Conservation (phyloP, 2,113 vertebrate species). For the Telmatochromis sp. region DNA sequence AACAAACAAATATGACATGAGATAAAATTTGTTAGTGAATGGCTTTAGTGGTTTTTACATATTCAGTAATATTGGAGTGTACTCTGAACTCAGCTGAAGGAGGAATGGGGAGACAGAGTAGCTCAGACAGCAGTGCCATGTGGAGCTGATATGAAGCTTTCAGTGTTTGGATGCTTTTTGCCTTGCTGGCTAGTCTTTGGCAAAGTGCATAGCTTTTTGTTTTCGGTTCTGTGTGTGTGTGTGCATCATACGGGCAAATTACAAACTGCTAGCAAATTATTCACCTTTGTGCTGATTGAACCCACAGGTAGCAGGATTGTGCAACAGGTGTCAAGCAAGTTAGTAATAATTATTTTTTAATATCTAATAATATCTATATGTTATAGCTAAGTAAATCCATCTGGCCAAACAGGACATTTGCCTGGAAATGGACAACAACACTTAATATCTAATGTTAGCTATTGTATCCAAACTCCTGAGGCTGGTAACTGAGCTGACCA, state of each 20-base stretch:
- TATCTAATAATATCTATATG: not conserved
- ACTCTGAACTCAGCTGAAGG: not conserved
- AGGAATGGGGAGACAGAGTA: not conserved
- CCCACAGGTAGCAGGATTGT: not conserved
- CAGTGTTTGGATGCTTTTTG: not conserved
- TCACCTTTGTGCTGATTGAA: not conserved
- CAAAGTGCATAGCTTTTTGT: not conserved
- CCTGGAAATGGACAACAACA: not conserved
- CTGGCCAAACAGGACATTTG: not conserved
- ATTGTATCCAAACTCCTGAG: not conserved
- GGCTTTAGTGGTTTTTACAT: not conserved
- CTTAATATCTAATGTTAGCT: not conserved
- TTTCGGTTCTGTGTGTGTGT: not conserved
- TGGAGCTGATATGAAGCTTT: not conserved
- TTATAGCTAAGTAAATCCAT: not conserved
- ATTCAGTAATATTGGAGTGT: not conserved
- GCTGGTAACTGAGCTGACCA: not conserved
- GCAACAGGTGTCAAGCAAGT: not conserved
- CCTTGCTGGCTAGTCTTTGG: not conserved
- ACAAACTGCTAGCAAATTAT: not conserved
- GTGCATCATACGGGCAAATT: not conserved
- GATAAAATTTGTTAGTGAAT: not conserved
- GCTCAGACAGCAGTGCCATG: not conserved
- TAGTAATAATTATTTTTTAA: not conserved
- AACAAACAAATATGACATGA: not conserved